These are phyloP conservation scores for Caracal caracal DNA, from an alignment of 2,113 vertebrate species.

Conservation along the genomic window DNA sequence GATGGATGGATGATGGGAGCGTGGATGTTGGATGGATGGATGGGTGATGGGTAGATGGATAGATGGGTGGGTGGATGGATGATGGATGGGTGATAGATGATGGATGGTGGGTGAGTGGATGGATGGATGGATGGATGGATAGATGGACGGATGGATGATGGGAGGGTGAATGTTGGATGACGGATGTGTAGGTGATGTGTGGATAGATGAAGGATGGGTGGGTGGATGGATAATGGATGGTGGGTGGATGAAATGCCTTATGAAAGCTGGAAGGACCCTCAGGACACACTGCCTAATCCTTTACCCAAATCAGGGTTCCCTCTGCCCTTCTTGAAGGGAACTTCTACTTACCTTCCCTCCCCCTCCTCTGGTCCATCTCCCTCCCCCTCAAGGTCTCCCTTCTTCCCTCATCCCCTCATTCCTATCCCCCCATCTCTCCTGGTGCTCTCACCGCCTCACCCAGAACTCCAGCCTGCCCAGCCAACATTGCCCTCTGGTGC, in stretches of 20 bases:
- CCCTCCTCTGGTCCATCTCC: fast-evolving
- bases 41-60: background rate
- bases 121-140: too few species aligned
- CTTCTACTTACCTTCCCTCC: fast-evolving
- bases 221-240: background rate
- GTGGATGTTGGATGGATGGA: background rate
- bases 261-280: too few species aligned
- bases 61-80: background rate
- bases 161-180: background rate
- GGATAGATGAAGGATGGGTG: background rate
- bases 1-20: fast-evolving
- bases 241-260: background rate
- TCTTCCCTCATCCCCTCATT: fast-evolving
- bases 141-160: background rate
- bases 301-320: background rate
- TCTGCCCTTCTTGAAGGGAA: fast-evolving
- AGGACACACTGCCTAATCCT: fast-evolving
- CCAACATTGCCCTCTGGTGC: background rate
- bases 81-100: background rate
- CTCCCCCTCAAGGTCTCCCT: too few species aligned
- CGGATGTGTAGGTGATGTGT: background rate
- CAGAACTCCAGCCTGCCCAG: too few species aligned
- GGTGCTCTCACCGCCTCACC: too few species aligned
- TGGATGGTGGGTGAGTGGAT: background rate
- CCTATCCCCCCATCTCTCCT: background rate